These are phyloP conservation scores for Gymnodraco acuticeps DNA, from an alignment of 2,797 vertebrate genomes.

Conservation along the genomic window DNA sequence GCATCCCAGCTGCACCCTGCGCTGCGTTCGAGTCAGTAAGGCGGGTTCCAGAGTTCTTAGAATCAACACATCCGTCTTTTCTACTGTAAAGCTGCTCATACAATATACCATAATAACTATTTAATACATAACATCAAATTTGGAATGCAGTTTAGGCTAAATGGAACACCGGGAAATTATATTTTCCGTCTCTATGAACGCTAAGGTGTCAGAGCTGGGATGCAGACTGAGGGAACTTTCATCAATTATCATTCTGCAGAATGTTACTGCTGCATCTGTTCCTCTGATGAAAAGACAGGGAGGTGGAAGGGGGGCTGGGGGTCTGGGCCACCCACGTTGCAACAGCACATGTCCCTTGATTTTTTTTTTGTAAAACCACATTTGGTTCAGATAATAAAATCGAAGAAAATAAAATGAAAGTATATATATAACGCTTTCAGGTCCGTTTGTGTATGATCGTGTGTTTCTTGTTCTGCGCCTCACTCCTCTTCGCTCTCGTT, in stretches of 20 bases:
- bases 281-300: neutral
- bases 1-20: slow-evolving; percentile 40
- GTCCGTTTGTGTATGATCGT: slow-evolving; percentile 66
- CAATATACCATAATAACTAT: slow-evolving; percentile 32
- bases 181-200: slow-evolving; percentile 23
- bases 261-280: slow-evolving; percentile 23
- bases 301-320: slow-evolving; percentile 9
- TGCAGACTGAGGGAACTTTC: slow-evolving; percentile 15
- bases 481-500: slow-evolving; percentile 98
- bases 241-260: slow-evolving; percentile 23
- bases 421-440: slow-evolving; percentile 85
- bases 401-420: slow-evolving; percentile 86
- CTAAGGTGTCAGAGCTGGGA: slow-evolving; percentile 39
- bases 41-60: slow-evolving; percentile 19
- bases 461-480: slow-evolving; percentile 50
- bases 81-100: slow-evolving; percentile 32
- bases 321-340: slow-evolving; percentile 16
- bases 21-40: slow-evolving; percentile 20
- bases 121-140: slow-evolving; percentile 39
- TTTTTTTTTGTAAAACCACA: slow-evolving; percentile 71
- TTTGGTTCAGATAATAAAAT: slow-evolving; percentile 83
- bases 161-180: slow-evolving; percentile 10
- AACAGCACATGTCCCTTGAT: slow-evolving; percentile 53
- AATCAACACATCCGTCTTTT: slow-evolving; percentile 39
- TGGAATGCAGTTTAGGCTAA: slow-evolving; percentile 63